Evolutionary conservation across 2,113 vertebrate species (phyloP), one percentile per base, ranked within the genome.

Genomic region (Sterna hirundo): DNA sequence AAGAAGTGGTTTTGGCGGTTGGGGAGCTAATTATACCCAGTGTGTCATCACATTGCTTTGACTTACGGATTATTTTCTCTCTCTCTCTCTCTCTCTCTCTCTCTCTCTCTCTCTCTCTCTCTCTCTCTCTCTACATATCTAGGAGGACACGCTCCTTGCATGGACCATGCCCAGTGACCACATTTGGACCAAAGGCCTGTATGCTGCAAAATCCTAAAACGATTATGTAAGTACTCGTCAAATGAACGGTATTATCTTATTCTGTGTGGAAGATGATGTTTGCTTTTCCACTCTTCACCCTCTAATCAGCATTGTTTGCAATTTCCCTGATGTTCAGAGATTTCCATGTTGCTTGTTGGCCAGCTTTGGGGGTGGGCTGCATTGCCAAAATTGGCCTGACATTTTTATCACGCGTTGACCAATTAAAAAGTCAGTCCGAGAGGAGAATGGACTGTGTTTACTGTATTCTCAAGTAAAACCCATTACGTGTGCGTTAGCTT

Each of bases 181-280:
- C 99, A 0, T 99, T 99, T 66, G 99, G 99, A 97, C 99, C 99
- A 89, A 99, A 99, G 98, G 99, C 99, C 91, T 99, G 99, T 54
- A 99, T 99, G 98, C 98, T 99, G 85, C 99, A 99, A 96, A 99
- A 99, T 85, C 99, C 99, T 8, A 99, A 99, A 85, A 98, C 99
- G 15, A 98, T 99, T 85, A 99, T 99, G 99, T 99, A 95, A 99
- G 99, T 99, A 42, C 15, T 14, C 14, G 4, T n/a, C 54, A 30
- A 25, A 12, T 8, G 5, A 69, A 34, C 14, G 40, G 2, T 65
- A 2, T 11, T n/a, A 5, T 42, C 25, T 88, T n/a, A 2, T 60
- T 58, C 42, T 83, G 1, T 15, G 51, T 11, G 30, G 8, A 32
- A 15, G 34, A 58, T 22, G 38, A 32, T 47, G 15, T 30, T 62